Base-by-base conservation (phyloP, 2,888 invertebrate species). In the Saturnia pavonia region DNA sequence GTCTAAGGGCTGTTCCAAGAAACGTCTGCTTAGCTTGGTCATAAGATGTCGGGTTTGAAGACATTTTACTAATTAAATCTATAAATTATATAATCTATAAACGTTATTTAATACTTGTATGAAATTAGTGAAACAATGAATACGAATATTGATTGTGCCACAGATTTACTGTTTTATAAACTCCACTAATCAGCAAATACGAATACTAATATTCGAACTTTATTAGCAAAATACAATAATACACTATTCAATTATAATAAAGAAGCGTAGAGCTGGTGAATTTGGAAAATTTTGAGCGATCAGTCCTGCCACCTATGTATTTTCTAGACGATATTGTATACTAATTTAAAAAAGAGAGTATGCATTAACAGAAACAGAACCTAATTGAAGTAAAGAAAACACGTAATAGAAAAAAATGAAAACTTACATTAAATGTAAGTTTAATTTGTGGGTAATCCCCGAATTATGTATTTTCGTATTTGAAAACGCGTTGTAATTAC, bases 1-100 rank as follows among this genome's bases (percentile, higher is more conserved):
- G 75, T 88, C 85, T 87, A 85, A 83, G 81, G 86, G 87, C 88
- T 90, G 89, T 83, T 77, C 72, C 70, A 77, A 80, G 82, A 80
- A 82, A 78, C 86, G 88, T 88, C 88, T 88, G 88, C 87, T 85
- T 87, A 84, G 88, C 87, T 88, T 90, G 92, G 92, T 92, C 91
- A 90, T 89, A 82, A 85, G 82, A 86, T 81, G 77, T 90, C 90
- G 91, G 84, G 88, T 76, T 80, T 77, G 76, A 74, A 67, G 71
- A 60, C 12, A 74, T 75, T 75, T 77, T 76, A 60, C 19, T 57
- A 40, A 12, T 60, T 27, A 1, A 60, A 60, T 60, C 27, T 60
- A 27, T 60, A 27, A 60, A 60, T 60, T 60, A 60, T 27, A 14
- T 60, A 60, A 27, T 60, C 25, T 25, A 25, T 60, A 12, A 12